phyloP scores from a whole-genome alignment of 2,113 vertebrate species.

The Theropithecus gelada region DNA sequence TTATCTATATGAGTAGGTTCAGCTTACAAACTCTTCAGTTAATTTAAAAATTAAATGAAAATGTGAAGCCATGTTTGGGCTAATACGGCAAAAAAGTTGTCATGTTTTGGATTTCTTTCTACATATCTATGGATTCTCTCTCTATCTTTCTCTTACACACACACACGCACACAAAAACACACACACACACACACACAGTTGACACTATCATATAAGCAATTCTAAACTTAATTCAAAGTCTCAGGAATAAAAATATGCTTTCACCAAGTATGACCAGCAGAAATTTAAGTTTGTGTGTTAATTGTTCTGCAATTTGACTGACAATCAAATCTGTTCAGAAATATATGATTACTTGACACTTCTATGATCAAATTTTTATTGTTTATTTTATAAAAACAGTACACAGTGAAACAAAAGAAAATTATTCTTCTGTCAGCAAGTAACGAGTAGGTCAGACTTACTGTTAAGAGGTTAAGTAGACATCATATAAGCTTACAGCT shows the following conservation, averaged over 20 bases:
- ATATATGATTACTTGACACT: neutral
- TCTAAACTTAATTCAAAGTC: conserved; percentile 29
- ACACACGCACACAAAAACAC: neutral
- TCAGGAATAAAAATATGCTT: neutral
- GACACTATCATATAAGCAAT: neutral
- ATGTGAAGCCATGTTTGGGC: neutral
- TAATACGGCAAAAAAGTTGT: neutral
- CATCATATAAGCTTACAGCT: neutral
- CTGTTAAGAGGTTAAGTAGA: neutral
- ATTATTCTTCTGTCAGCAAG: neutral
- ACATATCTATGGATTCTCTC: neutral
- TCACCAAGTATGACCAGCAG: neutral
- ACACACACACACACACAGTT: neutral
- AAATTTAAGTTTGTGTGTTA: conserved; percentile 7
- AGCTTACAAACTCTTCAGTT: neutral
- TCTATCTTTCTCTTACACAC: no score
- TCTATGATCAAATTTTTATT: neutral
- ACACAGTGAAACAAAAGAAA: neutral
- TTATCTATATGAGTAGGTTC: neutral
- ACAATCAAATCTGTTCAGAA: neutral
- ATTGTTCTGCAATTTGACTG: neutral
- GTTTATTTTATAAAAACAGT: neutral
- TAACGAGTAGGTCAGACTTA: neutral
- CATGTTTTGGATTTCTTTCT: neutral
- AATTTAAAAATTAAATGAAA: conserved; percentile 37